Conservation (phyloP, 2,888 invertebrate species). For the Trissoscelio sp. region DNA sequence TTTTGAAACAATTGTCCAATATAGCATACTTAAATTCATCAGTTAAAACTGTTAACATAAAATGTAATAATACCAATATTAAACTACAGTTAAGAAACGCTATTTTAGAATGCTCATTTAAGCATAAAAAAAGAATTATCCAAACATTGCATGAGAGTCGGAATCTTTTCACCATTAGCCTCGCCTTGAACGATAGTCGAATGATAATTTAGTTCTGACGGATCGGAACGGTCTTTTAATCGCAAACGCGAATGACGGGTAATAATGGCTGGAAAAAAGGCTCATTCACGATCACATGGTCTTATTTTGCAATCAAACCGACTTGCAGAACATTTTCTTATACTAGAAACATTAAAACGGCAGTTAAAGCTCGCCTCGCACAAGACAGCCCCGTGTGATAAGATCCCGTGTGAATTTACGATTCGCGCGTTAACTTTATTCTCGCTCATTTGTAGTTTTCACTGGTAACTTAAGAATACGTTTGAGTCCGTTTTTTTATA, state of each 20-base stretch:
- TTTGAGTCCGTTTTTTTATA: not conserved
- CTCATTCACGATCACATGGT: conserved; percentile 5
- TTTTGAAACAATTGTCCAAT: too few relatives aligned
- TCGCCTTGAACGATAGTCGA: conserved; percentile 29
- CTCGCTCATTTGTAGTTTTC: not conserved
- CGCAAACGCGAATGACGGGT: conserved; percentile 7
- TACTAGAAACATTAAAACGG: conserved; percentile 36
- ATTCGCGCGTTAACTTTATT: conserved; percentile 31
- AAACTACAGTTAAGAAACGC: too few relatives aligned
- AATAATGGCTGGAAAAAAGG: conserved; percentile 37
- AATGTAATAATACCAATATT: too few relatives aligned
- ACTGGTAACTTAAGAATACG: not conserved
- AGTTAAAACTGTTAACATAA: too few relatives aligned
- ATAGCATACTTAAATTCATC: too few relatives aligned
- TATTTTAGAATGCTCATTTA: too few relatives aligned
- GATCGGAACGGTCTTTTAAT: conserved; percentile 40
- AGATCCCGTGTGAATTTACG: conserved; percentile 27
- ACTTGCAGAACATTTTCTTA: conserved; percentile 38
- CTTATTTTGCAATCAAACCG: conserved; percentile 43
- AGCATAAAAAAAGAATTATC: too few relatives aligned
- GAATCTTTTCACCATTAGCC: conserved; percentile 62
- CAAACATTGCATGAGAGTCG: conserved; percentile 27
- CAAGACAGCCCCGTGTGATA: too few relatives aligned
- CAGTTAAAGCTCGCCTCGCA: too few relatives aligned
- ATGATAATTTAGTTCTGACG: conserved; percentile 51